Evolutionary conservation across 2,797 vertebrate species (phyloP), one percentile per base, ranked within the genome.

Genomic region (Heliangelus exortis): DNA sequence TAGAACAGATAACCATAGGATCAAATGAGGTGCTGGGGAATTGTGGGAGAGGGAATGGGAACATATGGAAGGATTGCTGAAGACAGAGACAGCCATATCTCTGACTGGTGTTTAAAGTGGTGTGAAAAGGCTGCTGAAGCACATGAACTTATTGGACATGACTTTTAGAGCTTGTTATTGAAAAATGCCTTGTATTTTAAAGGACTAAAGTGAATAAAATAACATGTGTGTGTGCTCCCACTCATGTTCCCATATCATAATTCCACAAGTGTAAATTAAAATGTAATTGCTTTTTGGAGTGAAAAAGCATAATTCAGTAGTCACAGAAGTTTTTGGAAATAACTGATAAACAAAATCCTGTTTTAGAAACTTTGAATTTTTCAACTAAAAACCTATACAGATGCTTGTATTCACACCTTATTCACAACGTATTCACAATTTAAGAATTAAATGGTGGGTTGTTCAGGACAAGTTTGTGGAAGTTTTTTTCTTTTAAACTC

Each of bases 211-310:
- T 58, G 34, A 84, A 23, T 43, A 48, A 84, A 85, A 36, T 23
- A 53, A 6, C 0, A 0, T 15, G 4, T 71, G 1, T 55, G 14
- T 72, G 6, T 84, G 33, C 22, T 66, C 7, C 36, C 12, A 1
- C 9, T 88, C 28, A 3, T 0, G 0, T 53, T 81, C 18, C 5
- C 2, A 0, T 74, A 14, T 51, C 4, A 1, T 36, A 3, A 72
- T 89, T 72, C 25, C 41, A 31, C 7, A 65, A 2, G 1, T n/a
- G 2, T 72, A 43, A 43, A 22, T 91, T 86, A 58, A 81, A 93
- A 34, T 50, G 2, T 25, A 57, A 25, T 47, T 71, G 18, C 9
- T 72, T 6, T 93, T 28, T 65, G 50, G 36, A 65, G 19, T 57
- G 41, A 61, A 82, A 18, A 59, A 34, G 7, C 16, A 5, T 50